phyloP scores from a whole-genome alignment of 2,888 invertebrate genomes.

The Chloroclystis v-ata region DNA sequence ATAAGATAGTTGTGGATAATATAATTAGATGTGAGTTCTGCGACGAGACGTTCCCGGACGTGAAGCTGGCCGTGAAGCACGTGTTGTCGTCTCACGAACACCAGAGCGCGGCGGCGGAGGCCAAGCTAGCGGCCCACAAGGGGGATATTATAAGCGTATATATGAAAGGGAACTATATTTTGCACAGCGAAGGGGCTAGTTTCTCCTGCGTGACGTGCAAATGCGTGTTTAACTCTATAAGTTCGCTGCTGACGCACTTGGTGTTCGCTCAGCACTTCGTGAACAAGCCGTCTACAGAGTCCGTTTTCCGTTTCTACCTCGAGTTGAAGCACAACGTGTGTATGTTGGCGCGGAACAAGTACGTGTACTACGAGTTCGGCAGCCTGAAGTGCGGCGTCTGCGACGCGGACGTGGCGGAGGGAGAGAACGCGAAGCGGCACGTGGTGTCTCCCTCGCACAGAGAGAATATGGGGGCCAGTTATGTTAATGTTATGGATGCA shows the following conservation, averaged over 20 bases:
- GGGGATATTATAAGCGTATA: conserved; percentile 68
- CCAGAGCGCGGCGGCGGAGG: conserved; percentile 49
- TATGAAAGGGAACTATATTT: conserved; percentile 60
- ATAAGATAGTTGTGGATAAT: conserved; percentile 42
- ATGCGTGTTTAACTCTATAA: conserved; percentile 58
- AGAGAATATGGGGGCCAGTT: conserved; percentile 72
- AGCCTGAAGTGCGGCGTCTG: conserved; percentile 65
- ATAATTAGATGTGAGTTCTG: conserved; percentile 52
- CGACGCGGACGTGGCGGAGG: conserved; percentile 54
- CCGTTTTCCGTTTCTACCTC: conserved; percentile 66
- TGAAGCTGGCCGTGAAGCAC: conserved; percentile 50
- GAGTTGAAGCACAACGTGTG: conserved; percentile 68
- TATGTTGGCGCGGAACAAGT: conserved; percentile 65
- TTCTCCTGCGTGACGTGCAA: conserved; percentile 57
- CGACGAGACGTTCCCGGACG: conserved; percentile 43
- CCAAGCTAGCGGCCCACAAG: conserved; percentile 42
- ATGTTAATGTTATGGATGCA: conserved; percentile 56
- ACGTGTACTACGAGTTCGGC: conserved; percentile 64
- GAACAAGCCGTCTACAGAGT: conserved; percentile 52
- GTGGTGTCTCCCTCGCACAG: conserved; percentile 62
- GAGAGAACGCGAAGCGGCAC: conserved; percentile 66
- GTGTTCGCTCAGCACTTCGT: conserved; percentile 63
- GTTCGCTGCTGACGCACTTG: conserved; percentile 58
- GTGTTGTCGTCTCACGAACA: conserved; percentile 53
- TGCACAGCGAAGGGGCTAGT: conserved; percentile 58